Evolutionary conservation across 2,888 invertebrate species (phyloP), one percentile per base, ranked within the genome.

Genomic region (Agriopis leucophaearia): DNA sequence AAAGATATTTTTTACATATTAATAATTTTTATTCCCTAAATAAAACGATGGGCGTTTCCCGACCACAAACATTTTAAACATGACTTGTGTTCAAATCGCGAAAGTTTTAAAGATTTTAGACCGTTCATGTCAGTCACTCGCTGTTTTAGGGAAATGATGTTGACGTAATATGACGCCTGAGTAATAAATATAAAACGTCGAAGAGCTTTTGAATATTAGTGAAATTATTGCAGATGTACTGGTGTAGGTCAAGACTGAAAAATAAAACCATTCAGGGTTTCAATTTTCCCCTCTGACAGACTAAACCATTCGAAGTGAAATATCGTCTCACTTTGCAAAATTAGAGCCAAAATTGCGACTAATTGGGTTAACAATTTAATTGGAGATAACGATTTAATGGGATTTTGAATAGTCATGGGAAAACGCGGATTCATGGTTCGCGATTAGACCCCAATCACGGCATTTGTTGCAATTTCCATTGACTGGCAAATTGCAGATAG

Each of bases 381-480:
- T 91, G 91, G 85, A 80, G 76, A 79, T 87, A 89, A 89, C 87
- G 77, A 83, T 89, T 87, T 88, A 90, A 90, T 83, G 84, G 81
- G 82, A 85, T 84, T 84, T 83, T 85, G 79, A 83, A 91, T 93
- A 92, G 92, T 89, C 89, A 89, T 92, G 93, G 88, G 92, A 92
- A 92, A 82, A 85, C 81, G 75, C 80, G 74, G 74, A 76, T 78
- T 79, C 81, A 83, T 82, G 86, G 86, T 82, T 78, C 83, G 76
- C 85, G 88, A 90, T 92, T 92, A 92, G 87, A 80, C 86, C 81
- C 84, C 89, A 91, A 92, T 92, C 91, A 89, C 83, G 81, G 80
- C 78, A 83, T 89, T 87, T 83, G 85, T 88, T 85, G 92, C 92
- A 92, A 93, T 94, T 91, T 91, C 73, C 92, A 92, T 88, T 93